These are phyloP conservation scores for Pavo muticus DNA, from an alignment of 2,113 vertebrate genomes.

Conservation along the genomic window DNA sequence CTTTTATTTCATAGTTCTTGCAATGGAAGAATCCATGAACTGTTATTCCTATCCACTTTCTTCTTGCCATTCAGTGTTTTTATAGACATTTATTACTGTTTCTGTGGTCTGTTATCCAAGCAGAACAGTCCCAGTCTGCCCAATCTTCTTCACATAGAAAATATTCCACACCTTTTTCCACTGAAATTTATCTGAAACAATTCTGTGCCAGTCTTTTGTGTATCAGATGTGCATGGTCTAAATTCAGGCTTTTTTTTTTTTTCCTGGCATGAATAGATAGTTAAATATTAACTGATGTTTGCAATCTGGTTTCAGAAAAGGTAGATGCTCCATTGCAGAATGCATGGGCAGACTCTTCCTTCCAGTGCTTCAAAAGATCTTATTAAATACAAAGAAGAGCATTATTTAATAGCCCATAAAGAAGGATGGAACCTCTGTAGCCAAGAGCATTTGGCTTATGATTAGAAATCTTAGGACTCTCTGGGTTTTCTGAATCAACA, in stretches of 20 bases:
- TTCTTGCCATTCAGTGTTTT: not conserved
- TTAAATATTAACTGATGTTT: not conserved
- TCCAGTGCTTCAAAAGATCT: not conserved
- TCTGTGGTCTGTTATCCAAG: not conserved
- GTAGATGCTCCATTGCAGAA: not conserved
- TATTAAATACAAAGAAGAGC: not conserved
- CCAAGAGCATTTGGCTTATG: not conserved
- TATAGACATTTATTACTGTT: not conserved
- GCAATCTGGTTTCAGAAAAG: not conserved
- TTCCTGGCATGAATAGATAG: not conserved
- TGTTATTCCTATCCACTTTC: not conserved
- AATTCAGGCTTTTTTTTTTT: not conserved
- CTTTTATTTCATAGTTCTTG: not conserved
- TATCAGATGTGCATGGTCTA: not conserved
- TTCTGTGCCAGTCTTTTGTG: not conserved
- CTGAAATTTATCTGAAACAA: not conserved
- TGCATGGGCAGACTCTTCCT: not conserved
- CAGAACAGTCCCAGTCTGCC: not conserved
- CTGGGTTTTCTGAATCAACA: not conserved
- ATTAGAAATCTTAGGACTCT: not conserved
- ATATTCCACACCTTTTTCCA: not conserved
- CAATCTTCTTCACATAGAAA: not conserved
- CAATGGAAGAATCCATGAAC: not conserved
- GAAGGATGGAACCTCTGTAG: not conserved
- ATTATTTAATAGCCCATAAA: constrained; percentile 9